phyloP scores from a whole-genome alignment of 2,888 invertebrate genomes.

The Pseudococcus jackbeardsleyi region DNA sequence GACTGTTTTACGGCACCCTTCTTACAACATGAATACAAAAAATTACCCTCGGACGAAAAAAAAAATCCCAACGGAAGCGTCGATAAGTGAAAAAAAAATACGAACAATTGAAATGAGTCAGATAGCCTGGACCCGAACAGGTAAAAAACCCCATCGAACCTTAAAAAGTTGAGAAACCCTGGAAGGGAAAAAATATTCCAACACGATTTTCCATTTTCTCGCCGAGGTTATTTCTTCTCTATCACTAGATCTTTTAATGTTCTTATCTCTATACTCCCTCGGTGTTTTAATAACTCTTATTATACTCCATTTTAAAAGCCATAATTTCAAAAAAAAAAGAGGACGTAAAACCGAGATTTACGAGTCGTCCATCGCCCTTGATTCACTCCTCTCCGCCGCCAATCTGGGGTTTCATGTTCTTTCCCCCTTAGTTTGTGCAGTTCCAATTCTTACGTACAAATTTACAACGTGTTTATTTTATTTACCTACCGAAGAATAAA shows the following conservation, averaged over 20 bases:
- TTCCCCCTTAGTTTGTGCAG: neutral
- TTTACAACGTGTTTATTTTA: conserved; percentile 63
- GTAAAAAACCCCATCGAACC: neutral
- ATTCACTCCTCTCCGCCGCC: conserved; percentile 2
- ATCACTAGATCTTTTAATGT: conserved; percentile 2
- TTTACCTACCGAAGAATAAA: conserved; percentile 18
- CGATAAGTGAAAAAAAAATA: neutral
- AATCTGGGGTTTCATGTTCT: neutral
- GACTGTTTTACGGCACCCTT: neutral
- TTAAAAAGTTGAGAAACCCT: conserved; percentile 17
- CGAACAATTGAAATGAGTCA: neutral
- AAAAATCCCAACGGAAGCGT: neutral
- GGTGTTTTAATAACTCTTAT: conserved; percentile 61
- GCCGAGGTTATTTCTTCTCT: neutral
- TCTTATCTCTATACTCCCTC: conserved; percentile 40
- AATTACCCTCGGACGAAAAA: neutral
- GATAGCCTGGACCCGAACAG: neutral
- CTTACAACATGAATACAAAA: neutral
- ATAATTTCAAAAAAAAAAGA: conserved; percentile 35
- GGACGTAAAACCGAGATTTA: conserved; percentile 57
- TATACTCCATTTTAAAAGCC: conserved; percentile 58
- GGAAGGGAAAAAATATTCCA: neutral
- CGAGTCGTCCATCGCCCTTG: conserved; percentile 57
- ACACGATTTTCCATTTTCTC: conserved; percentile 54
- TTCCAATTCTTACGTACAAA: conserved; percentile 36